Evolutionary conservation across 2,113 vertebrate genomes (phyloP).

Genomic region (Myodes glareolus): DNA sequence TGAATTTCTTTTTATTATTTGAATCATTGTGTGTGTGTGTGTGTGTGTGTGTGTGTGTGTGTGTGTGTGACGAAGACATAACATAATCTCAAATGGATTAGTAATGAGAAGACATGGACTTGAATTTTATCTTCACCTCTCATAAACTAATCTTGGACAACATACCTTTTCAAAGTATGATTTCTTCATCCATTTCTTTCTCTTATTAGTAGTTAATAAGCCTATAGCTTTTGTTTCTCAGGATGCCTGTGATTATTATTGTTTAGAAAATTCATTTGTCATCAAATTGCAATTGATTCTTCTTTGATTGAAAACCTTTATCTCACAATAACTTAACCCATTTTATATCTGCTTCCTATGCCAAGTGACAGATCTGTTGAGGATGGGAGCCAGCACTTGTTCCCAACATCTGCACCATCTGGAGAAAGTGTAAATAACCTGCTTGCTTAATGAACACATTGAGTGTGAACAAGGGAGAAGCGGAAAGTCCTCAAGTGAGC

Average conservation of each 20-base stretch:
- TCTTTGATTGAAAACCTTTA: neutral
- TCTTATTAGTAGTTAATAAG: neutral
- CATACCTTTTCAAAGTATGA: neutral
- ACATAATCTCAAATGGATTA: neutral
- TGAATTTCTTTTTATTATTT: neutral
- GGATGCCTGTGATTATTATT: neutral
- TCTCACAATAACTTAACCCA: neutral
- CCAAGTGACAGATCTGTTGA: neutral
- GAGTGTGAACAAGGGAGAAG: neutral
- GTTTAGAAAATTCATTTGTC: neutral
- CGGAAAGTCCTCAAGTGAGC: neutral
- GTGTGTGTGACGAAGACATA: neutral
- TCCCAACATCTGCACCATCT: neutral
- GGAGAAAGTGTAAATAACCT: neutral
- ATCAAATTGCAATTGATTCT: neutral
- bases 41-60: no score
- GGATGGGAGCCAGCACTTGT: neutral
- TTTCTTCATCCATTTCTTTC: neutral
- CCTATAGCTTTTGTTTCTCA: neutral
- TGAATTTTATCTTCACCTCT: neutral
- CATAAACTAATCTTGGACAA: neutral
- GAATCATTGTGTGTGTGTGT: no score
- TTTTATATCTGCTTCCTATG: neutral
- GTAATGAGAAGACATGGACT: neutral
- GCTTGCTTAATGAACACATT: neutral